Evolutionary conservation across 1,140 invertebrate genomes (phyloP).

Genomic region (Oscheius sp.): DNA sequence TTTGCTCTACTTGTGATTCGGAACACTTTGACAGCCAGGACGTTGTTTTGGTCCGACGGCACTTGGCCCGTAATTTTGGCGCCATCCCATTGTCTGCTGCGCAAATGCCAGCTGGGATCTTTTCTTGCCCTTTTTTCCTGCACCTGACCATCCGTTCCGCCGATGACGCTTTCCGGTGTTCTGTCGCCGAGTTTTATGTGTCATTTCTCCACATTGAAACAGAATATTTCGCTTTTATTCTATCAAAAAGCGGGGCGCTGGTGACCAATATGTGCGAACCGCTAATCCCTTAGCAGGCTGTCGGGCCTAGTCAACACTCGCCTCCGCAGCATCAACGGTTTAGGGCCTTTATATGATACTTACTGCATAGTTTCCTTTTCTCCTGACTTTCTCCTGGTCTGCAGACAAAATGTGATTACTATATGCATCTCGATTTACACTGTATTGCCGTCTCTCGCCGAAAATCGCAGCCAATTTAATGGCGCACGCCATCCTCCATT

Average conservation of each 20-base stretch:
- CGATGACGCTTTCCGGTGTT: no score
- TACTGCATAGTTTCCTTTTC: no score
- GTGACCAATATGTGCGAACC: conserved; percentile 11
- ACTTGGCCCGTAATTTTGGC: background rate
- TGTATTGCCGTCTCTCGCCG: background rate
- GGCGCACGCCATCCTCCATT: no score
- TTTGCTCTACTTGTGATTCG: background rate
- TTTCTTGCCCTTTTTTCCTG: background rate
- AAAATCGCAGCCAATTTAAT: background rate
- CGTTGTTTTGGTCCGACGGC: background rate
- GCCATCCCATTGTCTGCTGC: background rate
- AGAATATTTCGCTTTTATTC: no score
- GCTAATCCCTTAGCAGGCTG: conserved; percentile 8
- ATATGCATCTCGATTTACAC: no score
- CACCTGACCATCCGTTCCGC: background rate
- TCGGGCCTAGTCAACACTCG: conserved; percentile 1
- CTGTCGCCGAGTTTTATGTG: background rate
- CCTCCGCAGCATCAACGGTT: background rate
- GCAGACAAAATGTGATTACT: no score
- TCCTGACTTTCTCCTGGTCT: no score
- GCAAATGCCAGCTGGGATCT: background rate
- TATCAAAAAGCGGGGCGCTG: no score
- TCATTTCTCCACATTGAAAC: no score
- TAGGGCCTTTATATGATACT: no score
- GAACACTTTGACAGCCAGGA: background rate